Conservation (phyloP, 2,113 vertebrate species). For the Alectura lathami region DNA sequence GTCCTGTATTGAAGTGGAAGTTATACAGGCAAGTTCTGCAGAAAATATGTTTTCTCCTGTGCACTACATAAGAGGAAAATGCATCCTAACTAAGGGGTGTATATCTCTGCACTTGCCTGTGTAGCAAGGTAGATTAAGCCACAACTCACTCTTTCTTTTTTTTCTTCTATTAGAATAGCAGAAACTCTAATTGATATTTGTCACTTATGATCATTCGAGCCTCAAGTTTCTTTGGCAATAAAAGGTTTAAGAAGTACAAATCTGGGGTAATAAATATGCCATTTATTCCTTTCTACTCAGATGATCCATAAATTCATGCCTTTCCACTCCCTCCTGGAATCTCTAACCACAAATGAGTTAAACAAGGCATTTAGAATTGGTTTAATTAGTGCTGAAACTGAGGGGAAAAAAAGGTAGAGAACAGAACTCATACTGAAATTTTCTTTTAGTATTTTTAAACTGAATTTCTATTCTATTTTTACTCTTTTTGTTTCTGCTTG, state of each 20-base stretch:
- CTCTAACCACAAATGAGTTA: neutral
- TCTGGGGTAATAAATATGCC: neutral
- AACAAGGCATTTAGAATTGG: neutral
- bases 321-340: neutral
- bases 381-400: slow-evolving; percentile 13
- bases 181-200: neutral
- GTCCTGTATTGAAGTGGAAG: neutral
- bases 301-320: neutral
- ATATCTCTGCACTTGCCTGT: neutral
- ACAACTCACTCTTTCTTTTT: neutral
- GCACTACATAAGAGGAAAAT: neutral
- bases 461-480: slow-evolving; percentile 46
- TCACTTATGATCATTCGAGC: neutral
- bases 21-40: neutral
- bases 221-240: neutral
- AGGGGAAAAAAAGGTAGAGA: neutral
- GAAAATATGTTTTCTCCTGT: neutral
- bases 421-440: neutral
- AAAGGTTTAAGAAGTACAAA: neutral
- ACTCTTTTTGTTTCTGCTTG: slow-evolving; percentile 15
- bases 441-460: slow-evolving; percentile 31
- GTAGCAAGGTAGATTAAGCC: neutral
- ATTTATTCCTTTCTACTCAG: neutral
- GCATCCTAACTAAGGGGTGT: neutral
- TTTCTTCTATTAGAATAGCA: neutral